Evolutionary conservation across 2,888 invertebrate species (phyloP).

Genomic region (Polymixis flavicincta): DNA sequence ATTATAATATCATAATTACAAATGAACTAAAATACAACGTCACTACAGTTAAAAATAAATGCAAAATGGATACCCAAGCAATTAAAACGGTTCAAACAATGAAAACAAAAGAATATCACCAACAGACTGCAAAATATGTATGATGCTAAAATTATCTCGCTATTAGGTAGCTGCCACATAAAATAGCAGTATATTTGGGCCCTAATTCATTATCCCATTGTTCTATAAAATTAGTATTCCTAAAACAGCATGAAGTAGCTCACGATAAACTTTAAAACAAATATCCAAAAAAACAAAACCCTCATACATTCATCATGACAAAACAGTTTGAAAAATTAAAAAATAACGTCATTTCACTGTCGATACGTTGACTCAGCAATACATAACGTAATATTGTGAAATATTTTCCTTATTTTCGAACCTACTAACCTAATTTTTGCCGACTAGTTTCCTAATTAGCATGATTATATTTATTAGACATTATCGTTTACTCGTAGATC

Average conservation of each 20-base stretch:
- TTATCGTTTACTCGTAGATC: background rate
- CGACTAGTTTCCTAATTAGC: background rate
- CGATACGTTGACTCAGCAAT: slow-evolving; percentile 7
- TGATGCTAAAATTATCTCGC: background rate
- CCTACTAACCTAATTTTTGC: background rate
- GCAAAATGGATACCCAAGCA: background rate
- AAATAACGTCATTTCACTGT: slow-evolving; percentile 28
- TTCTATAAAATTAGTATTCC: background rate
- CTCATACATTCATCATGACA: background rate
- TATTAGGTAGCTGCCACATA: background rate
- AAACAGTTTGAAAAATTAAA: background rate
- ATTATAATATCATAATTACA: background rate
- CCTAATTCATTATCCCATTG: background rate
- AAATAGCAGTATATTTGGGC: background rate
- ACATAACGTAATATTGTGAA: slow-evolving; percentile 28
- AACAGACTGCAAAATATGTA: background rate
- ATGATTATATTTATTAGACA: background rate
- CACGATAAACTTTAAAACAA: slow-evolving; percentile 4
- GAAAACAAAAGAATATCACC: slow-evolving; percentile 16
- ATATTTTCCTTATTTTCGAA: slow-evolving; percentile 5
- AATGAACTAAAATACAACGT: background rate
- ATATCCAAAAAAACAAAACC: background rate
- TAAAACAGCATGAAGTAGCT: background rate
- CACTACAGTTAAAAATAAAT: background rate
- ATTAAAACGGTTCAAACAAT: slow-evolving; percentile 21